phyloP scores from a whole-genome alignment of 1,140 invertebrate species.

The Cataglyphis hispanica region DNA sequence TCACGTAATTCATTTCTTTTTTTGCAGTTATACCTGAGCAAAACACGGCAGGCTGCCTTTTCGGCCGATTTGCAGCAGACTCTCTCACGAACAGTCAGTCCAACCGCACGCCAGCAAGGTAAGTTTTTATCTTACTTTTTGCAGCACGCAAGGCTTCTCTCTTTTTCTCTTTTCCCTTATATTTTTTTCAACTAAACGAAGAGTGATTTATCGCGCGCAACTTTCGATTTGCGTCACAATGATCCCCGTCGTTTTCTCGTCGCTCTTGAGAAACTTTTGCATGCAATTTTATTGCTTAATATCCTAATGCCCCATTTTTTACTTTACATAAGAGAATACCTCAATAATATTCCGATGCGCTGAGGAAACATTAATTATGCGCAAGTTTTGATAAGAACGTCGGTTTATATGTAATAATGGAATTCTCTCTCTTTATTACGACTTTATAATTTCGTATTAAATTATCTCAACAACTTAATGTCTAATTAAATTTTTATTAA shows the following conservation, averaged over 20 bases:
- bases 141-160: conserved; percentile 9
- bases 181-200: conserved; percentile 26
- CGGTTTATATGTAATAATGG: neutral
- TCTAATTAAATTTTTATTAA: neutral
- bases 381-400: neutral
- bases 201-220: conserved; percentile 45
- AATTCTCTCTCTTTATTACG: neutral
- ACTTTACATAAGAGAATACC: neutral
- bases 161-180: conserved; percentile 8
- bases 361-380: conserved; percentile 8
- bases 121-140: conserved; percentile 69
- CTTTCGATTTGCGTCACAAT: conserved; percentile 29
- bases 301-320: conserved; percentile 47
- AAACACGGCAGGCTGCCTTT: conserved; percentile 79
- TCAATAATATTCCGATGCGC: neutral
- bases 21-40: conserved; percentile 84
- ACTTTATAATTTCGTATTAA: conserved; percentile 16
- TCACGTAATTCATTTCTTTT: conserved; percentile 48
- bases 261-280: conserved; percentile 64
- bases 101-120: conserved; percentile 83
- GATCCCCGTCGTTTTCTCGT: conserved; percentile 57
- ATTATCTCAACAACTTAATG: conserved; percentile 2
- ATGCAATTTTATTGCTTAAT: conserved; percentile 60
- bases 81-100: conserved; percentile 78
- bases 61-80: conserved; percentile 76